These are phyloP conservation scores for Dreissena rostriformis DNA, from an alignment of 1,140 invertebrate species.

Conservation along the genomic window DNA sequence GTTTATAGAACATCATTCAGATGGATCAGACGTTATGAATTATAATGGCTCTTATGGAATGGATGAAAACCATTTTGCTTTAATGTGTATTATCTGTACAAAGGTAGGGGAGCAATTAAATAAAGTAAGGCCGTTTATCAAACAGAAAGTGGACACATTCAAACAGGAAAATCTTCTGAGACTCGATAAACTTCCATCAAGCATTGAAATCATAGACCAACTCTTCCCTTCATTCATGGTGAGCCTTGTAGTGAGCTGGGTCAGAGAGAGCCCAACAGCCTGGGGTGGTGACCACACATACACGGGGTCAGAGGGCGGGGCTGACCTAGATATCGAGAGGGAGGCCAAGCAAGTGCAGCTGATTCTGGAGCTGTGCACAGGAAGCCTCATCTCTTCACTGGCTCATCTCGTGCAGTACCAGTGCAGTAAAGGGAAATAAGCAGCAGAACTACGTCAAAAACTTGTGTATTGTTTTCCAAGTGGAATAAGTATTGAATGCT, in stretches of 20 bases:
- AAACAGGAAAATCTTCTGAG: conserved; percentile 65
- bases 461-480: too few species aligned
- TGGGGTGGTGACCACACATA: neutral
- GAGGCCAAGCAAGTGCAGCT: conserved; percentile 63
- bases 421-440: neutral
- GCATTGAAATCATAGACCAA: conserved; percentile 58
- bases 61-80: conserved; percentile 40
- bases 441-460: too few species aligned
- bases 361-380: conserved; percentile 72
- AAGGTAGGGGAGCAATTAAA: conserved; percentile 69
- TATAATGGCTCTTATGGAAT: conserved; percentile 50
- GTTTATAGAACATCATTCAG: conserved; percentile 16
- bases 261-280: neutral
- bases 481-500: too few species aligned
- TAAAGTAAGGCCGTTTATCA: conserved; percentile 57
- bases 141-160: conserved; percentile 62
- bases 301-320: neutral
- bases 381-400: conserved; percentile 69
- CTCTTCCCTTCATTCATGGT: conserved; percentile 73
- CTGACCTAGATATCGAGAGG: neutral
- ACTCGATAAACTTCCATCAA: conserved; percentile 68
- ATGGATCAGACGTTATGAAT: neutral
- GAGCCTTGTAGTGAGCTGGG: conserved; percentile 65
- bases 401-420: conserved; percentile 68
- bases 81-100: conserved; percentile 62